These are phyloP conservation scores for Phyllopteryx taeniolatus DNA, from an alignment of 2,113 vertebrate genomes.

Conservation along the genomic window DNA sequence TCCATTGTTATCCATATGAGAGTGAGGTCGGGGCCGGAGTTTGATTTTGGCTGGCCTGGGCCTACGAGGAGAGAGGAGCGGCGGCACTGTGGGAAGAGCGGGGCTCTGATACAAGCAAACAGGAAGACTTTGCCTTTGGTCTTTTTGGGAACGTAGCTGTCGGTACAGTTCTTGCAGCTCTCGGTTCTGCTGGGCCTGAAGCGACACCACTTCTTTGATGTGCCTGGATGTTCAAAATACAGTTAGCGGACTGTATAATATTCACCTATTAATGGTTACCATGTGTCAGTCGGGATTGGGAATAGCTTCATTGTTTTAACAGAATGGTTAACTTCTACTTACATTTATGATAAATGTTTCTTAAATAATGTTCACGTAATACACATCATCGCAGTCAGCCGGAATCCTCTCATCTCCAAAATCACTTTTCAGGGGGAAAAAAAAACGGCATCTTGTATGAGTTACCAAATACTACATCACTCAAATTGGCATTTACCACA, in stretches of 20 bases:
- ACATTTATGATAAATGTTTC: no score
- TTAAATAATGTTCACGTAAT: no score
- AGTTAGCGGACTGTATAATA: neutral
- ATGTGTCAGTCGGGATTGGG: neutral
- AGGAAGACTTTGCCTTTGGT: constrained; percentile 70
- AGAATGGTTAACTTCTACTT: no score
- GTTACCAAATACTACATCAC: no score
- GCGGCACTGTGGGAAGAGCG: constrained; percentile 62
- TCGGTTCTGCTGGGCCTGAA: constrained; percentile 85
- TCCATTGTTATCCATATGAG: constrained; percentile 81
- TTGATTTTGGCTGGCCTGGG: constrained; percentile 81
- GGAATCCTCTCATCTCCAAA: no score
- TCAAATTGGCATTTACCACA: no score
- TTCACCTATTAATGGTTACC: neutral
- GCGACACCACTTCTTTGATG: constrained; percentile 85
- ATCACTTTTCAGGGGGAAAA: no score
- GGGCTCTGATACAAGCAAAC: constrained; percentile 60
- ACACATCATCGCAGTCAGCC: no score
- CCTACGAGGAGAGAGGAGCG: constrained; percentile 77
- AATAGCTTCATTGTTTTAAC: no score
- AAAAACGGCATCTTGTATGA: no score
- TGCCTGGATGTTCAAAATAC: constrained; percentile 61
- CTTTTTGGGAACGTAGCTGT: constrained; percentile 80
- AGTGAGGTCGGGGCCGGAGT: constrained; percentile 77
- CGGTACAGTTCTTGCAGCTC: constrained; percentile 85